Evolutionary conservation across 2,113 vertebrate genomes (phyloP).

Genomic region (Pterocles burchelli): DNA sequence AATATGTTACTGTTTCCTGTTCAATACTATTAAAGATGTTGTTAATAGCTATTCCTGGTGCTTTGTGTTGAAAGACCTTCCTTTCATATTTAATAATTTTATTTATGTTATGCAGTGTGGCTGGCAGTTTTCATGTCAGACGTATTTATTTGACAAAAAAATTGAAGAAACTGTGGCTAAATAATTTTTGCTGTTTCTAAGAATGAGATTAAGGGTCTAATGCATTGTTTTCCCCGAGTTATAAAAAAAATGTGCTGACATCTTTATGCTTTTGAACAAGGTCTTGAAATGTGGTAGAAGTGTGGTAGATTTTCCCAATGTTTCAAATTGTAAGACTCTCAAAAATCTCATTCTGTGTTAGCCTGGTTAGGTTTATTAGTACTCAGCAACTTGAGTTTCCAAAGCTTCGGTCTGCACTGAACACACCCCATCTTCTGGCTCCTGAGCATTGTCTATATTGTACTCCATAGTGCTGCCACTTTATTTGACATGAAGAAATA

Average conservation of each 20-base stretch:
- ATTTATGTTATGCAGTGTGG: background rate
- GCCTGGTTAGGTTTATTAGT: background rate
- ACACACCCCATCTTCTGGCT: background rate
- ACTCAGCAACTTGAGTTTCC: background rate
- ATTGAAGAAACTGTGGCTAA: background rate
- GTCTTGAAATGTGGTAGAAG: slow-evolving; percentile 40
- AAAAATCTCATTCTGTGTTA: background rate
- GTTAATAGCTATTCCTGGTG: background rate
- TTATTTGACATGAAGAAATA: background rate
- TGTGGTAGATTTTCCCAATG: background rate
- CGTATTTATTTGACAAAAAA: background rate
- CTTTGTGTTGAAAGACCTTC: background rate
- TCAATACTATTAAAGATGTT: background rate
- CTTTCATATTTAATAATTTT: slow-evolving; percentile 26
- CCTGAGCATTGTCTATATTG: background rate
- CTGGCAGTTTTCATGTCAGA: slow-evolving; percentile 3
- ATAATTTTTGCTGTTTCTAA: background rate
- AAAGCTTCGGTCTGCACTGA: background rate
- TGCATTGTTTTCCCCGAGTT: slow-evolving; percentile 28
- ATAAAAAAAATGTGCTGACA: slow-evolving; percentile 33
- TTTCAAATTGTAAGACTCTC: background rate
- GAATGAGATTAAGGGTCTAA: slow-evolving; percentile 2
- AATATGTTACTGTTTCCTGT: background rate
- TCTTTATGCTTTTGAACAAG: background rate
- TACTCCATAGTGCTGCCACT: background rate